A percentile compares a stretch with the other conserved stretches of the same genome.
Evolutionary conservation across 2,797 vertebrate species (phyloP).

Genomic region (Cuniculus paca): DNA sequence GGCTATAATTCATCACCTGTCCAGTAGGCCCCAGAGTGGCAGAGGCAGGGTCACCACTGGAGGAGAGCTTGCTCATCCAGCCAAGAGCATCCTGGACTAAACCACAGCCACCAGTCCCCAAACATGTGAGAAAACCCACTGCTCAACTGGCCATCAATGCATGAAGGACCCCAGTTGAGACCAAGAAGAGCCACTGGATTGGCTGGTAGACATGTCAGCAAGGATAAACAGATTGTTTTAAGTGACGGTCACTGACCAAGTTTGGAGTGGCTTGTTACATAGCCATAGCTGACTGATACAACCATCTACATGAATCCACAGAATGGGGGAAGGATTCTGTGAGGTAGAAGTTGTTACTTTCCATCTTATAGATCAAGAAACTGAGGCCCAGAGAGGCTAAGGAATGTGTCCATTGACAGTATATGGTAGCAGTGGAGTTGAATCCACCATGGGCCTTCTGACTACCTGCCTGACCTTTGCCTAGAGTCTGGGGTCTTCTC

Average conservation of each 20-base stretch:
- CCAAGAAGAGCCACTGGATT: not conserved
- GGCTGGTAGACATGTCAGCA: not conserved
- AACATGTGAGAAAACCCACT: not conserved
- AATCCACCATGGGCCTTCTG: not conserved
- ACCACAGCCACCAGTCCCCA: not conserved
- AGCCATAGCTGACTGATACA: not conserved
- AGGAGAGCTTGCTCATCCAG: not conserved
- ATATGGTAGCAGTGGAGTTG: not conserved
- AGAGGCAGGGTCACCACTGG: not conserved
- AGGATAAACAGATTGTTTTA: not conserved
- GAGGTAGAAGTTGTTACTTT: not conserved
- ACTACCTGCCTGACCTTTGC: not conserved
- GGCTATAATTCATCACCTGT: not conserved
- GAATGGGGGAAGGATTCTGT: not conserved
- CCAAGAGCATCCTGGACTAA: not conserved
- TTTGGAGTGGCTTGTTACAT: not conserved
- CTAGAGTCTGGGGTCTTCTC: not conserved
- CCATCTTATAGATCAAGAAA: not conserved
- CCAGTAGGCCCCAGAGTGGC: not conserved
- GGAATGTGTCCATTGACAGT: not conserved
- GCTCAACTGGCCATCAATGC: rapidly evolving
- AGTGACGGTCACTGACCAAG: not conserved
- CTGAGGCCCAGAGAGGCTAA: not conserved
- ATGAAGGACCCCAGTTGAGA: not conserved
- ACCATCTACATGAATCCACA: not conserved